Base-by-base conservation (phyloP, 1,140 invertebrate genomes). In the Archivesica marissinica region DNA sequence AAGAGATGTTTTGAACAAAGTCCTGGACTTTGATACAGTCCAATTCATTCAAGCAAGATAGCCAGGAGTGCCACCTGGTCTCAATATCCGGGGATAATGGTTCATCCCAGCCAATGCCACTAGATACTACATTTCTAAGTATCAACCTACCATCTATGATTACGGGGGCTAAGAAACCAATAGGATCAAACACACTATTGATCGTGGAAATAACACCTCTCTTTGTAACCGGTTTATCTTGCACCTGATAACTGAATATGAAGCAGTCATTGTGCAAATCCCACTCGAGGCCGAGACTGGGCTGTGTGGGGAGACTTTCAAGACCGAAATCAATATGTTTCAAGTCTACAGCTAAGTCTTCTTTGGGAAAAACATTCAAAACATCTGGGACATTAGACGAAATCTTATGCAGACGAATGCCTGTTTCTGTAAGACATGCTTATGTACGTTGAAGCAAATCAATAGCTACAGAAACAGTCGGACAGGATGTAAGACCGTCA, bases 71-170 rank as follows among this genome's bases (percentile, higher is more conserved):
- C 75, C 52, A 77, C 39, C 33, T 59, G 4, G 59, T 35, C 64
- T 72, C 84, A 17, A 85, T 33, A 17, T 82, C 52, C 2, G 75
- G 4, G 7, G 13, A n/a, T 2, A 59, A 11, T 35, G 75, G 75
- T 59, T 54, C 52, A 25, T 77, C 75, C 75, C 47, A 77, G 11
- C 59, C 79, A 11, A 52, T 75, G 11, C 13, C 30, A 30, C 20
- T n/a, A 25, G 38, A 28, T 61, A 79, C 80, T 38, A 89, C 17
- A 20, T 85, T 20, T 28, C 76, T 35, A 11, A 89, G 56, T 1
- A 89, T 74, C 20, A 86, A 23, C 83, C 86, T 89, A 25, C 88
- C 88, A 75, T 81, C 23, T 23, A 90, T 76, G n/a, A 87, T 61
- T n/a, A 87, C 59, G 3, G 77, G 82, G 13, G 86, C 38, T n/a